Evolutionary conservation across 2,113 vertebrate species (phyloP).

Genomic region (Apodemus speciosus): DNA sequence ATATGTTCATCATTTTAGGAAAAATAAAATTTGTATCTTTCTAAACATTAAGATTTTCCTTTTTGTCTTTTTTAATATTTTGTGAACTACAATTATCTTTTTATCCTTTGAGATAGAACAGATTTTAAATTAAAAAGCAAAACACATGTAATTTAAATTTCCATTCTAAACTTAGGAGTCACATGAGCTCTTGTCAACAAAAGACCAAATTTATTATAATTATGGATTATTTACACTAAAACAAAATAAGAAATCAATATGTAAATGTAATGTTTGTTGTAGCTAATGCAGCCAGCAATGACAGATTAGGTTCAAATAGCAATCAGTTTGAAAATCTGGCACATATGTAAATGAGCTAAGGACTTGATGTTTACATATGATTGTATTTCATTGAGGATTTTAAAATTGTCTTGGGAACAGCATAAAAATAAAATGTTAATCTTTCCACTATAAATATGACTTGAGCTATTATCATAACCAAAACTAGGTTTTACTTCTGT

Average conservation of each 20-base stretch:
- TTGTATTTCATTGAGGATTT: conserved; percentile 87
- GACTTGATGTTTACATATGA: conserved; percentile 87
- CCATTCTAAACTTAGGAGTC: conserved; percentile 96
- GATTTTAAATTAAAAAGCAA: conserved; percentile 91
- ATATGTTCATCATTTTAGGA: conserved; percentile 54
- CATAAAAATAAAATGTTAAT: conserved; percentile 87
- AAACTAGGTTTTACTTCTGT: conserved; percentile 82
- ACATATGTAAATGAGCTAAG: conserved; percentile 88
- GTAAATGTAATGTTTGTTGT: conserved; percentile 99
- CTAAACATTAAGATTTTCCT: conserved; percentile 32
- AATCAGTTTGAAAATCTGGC: conserved; percentile 89
- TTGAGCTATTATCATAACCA: conserved; percentile 82
- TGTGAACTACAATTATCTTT: conserved; percentile 65
- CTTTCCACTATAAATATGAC: conserved; percentile 79
- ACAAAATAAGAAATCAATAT: conserved; percentile 99
- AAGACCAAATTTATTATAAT: conserved; percentile 99
- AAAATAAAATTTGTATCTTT: conserved; percentile 53
- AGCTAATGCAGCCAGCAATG: conserved; percentile 94
- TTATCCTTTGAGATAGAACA: conserved; percentile 68
- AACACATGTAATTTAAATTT: conserved; percentile 96
- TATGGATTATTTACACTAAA: conserved; percentile 99
- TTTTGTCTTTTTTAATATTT: conserved; percentile 67
- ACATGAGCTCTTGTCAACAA: conserved; percentile 98
- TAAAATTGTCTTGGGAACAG: conserved; percentile 86
- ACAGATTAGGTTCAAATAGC: conserved; percentile 91